Percentiles rank a stretch among this genome's conserved stretches.
Evolutionary conservation across 2,888 invertebrate genomes (phyloP).

Genomic region (Abscondita cerata): DNA sequence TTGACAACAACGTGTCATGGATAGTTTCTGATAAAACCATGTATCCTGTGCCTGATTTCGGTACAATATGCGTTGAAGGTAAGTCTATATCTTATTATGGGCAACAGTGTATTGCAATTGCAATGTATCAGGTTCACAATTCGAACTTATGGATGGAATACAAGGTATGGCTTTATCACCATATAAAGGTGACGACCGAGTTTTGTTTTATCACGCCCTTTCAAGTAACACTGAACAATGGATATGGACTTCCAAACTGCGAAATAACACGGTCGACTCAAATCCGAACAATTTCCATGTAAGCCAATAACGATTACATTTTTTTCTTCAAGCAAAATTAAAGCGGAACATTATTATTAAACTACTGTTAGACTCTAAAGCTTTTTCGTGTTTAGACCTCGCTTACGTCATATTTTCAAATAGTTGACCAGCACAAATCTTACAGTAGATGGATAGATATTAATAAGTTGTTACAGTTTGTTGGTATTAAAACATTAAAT

Average conservation of each 20-base stretch:
- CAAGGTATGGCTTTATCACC: conserved; percentile 74
- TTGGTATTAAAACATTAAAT: too few species aligned
- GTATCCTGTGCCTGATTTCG: not conserved
- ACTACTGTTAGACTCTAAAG: too few species aligned
- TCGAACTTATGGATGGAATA: conserved; percentile 77
- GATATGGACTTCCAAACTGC: conserved; percentile 66
- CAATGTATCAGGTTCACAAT: conserved; percentile 44
- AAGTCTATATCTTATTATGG: not conserved
- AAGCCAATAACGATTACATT: conserved; percentile 43
- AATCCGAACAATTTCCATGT: conserved; percentile 63
- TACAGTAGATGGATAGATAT: too few species aligned
- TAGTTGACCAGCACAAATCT: too few species aligned
- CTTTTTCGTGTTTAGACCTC: too few species aligned
- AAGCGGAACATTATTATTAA: too few species aligned
- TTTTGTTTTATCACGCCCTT: conserved; percentile 73
- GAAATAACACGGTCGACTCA: conserved; percentile 63
- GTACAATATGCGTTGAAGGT: not conserved
- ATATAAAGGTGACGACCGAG: conserved; percentile 61
- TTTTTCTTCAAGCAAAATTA: not conserved
- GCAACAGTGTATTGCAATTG: too few species aligned
- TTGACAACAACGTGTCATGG: too few species aligned
- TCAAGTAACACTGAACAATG: conserved; percentile 71
- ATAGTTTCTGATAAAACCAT: too few species aligned
- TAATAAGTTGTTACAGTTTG: too few species aligned
- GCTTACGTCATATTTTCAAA: too few species aligned